Base-by-base conservation (phyloP, 1,140 invertebrate species). In the Melitaea cinxia region DNA sequence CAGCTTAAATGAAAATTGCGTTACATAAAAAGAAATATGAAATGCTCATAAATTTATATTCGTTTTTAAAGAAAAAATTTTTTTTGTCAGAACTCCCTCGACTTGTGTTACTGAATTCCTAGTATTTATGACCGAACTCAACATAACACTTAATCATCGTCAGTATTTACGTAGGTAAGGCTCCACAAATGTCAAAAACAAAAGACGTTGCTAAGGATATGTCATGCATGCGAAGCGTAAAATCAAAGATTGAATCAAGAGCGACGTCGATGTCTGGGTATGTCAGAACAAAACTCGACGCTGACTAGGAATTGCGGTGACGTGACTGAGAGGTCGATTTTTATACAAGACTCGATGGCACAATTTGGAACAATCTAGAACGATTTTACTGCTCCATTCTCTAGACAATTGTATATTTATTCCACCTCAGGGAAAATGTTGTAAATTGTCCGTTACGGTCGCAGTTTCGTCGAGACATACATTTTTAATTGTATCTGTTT, bases 261-360 rank as follows among this genome's bases (percentile, higher is more conserved):
- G 21, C 54, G 55, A 56, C 37, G 37, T 62, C 24, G 55, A 33
- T 53, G 52, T 39, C 50, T 42, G 37, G 9, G 42, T 47, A 23
- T 47, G 26, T 14, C 30, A 28, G 45, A 37, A 52, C 42, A 33
- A 30, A 65, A 65, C 53, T 68, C 26, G 39, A 52, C 64, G 60
- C 55, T 67, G 58, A 24, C 65, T 71, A 66, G 69, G 69, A 74
- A 75, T 80, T 72, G 68, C 68, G 35, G 59, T 67, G 66, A 82
- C 76, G 78, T 80, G 78, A 79, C 70, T 53, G 70, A 77, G 66
- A 60, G 66, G 47, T 65, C 30, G 68, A 65, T 70, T 58, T 47
- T 68, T 56, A 64, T 68, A 68, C 68, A 59, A 68, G 52, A 63
- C 76, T 75, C 68, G 54, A 70, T 70, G 68, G 68, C 60, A 59